Evolutionary conservation across 1,140 invertebrate species (phyloP).

Genomic region (Cydia pomonella): DNA sequence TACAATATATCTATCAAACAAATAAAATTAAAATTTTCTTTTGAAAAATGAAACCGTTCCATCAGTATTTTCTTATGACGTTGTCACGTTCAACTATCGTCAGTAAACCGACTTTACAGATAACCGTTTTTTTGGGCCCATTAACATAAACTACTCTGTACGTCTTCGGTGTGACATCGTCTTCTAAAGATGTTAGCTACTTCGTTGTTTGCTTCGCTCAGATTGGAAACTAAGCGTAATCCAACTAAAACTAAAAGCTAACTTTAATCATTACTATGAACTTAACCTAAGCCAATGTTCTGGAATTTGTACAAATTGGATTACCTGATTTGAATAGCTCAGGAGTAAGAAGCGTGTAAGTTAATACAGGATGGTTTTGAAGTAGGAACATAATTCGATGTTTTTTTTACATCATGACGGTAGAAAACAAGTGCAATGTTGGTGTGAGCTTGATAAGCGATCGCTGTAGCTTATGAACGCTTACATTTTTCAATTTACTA

Average conservation of each 20-base stretch:
- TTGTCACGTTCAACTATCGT: too few relatives aligned
- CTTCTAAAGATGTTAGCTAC: not conserved
- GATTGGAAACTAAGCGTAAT: conserved; percentile 13
- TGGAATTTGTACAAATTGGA: conserved; percentile 12
- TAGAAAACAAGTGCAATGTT: too few relatives aligned
- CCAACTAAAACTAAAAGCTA: conserved; percentile 15
- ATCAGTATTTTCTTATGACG: too few relatives aligned
- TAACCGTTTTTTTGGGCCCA: too few relatives aligned
- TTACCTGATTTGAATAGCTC: conserved; percentile 3
- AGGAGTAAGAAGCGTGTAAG: not conserved
- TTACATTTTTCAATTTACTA: too few relatives aligned
- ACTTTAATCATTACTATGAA: conserved; percentile 20
- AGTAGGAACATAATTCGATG: not conserved
- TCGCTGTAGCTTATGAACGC: too few relatives aligned
- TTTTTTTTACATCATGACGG: not conserved
- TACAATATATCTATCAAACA: too few relatives aligned
- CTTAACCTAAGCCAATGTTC: conserved; percentile 17
- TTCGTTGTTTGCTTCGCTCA: conserved; percentile 4
- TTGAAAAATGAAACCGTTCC: too few relatives aligned
- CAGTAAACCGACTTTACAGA: too few relatives aligned
- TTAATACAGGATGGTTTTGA: not conserved
- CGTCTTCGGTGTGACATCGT: not conserved
- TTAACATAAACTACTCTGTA: not conserved
- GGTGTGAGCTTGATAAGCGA: too few relatives aligned
- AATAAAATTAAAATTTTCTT: too few relatives aligned